Evolutionary conservation across 2,797 vertebrate genomes (phyloP), one percentile per base, ranked within the genome.

Genomic region (Paedocypris micromegethes): DNA sequence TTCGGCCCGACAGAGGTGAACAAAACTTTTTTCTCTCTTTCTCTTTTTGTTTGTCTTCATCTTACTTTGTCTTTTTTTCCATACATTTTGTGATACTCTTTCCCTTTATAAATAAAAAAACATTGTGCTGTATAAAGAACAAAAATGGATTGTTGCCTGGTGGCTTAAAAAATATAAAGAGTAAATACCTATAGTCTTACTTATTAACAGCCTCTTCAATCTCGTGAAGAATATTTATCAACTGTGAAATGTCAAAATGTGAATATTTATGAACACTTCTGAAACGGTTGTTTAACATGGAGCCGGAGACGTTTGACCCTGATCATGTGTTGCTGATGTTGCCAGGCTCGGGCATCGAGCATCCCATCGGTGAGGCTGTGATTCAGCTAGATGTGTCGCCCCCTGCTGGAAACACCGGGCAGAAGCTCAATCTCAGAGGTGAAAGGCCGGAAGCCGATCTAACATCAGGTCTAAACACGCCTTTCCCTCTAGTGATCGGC

Each of bases 381-480:
- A 88, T 99, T 81, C 96, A 98, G 85, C 85, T 98, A 0, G 94
- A 98, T 80, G 83, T 94, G 78, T 88, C 91, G 79, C 93, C 94
- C n/a, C 91, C 93, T 58, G 91, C 91, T 3, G 91, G 90, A 79
- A 88, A 93, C 64, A 86, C 93, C 68, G 81, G 96, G 81, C 83
- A 98, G 81, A 93, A 98, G 78, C 88, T 98, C 82, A 89, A 80
- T 0, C 87, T 98, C 81, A 94, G 90, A 94, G 96, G 96, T 98
- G 69, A 72, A 82, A 48, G 9, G 8, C 9, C 42, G 23, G 9
- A 4, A 64, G 60, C 40, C n/a, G 43, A 38, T 44, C 40, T 45
- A 43, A 37, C 41, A 44, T 41, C 5, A 66, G 23, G 43, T 55
- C 42, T 9, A 6, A 6, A 49, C 42, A 46, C 45, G 58, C 45